These are phyloP conservation scores for Gila robusta DNA, from an alignment of 2,797 vertebrate genomes.

Conservation along the genomic window DNA sequence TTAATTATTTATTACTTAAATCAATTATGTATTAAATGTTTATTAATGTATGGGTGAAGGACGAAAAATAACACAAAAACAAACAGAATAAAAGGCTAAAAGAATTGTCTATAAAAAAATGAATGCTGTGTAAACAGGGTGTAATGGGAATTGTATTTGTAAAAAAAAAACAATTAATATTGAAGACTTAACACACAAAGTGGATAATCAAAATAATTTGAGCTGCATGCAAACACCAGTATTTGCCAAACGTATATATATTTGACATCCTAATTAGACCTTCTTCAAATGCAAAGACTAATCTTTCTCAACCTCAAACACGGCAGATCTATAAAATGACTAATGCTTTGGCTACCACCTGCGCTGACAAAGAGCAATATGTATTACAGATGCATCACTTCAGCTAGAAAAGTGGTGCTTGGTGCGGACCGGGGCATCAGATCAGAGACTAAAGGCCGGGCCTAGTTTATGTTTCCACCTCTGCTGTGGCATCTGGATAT, in stretches of 20 bases:
- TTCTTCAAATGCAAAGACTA: conserved; percentile 26
- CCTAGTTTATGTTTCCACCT: conserved; percentile 62
- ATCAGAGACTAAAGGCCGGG: conserved; percentile 53
- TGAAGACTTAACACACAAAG: conserved; percentile 15
- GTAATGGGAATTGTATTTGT: not conserved
- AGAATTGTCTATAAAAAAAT: not conserved
- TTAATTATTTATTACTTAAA: too few species aligned
- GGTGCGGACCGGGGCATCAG: conserved; percentile 23
- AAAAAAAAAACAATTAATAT: conserved; percentile 13
- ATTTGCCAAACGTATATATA: conserved; percentile 26
- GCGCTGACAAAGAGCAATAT: conserved; percentile 75
- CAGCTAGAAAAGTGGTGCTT: conserved; percentile 63
- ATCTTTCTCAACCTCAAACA: conserved; percentile 56
- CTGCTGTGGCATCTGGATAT: conserved; percentile 72
- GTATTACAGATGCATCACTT: conserved; percentile 66
- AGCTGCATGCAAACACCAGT: conserved; percentile 33
- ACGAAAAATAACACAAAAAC: not conserved
- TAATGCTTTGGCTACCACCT: conserved; percentile 71
- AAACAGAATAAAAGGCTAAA: not conserved
- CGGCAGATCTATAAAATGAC: conserved; percentile 70
- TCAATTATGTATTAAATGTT: not conserved
- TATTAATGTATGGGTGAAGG: not conserved
- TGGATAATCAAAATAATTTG: conserved; percentile 45
- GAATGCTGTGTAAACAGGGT: not conserved
- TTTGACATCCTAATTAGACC: conserved; percentile 36